Conservation (phyloP, 2,113 vertebrate species). For the Rhizomys pruinosus region DNA sequence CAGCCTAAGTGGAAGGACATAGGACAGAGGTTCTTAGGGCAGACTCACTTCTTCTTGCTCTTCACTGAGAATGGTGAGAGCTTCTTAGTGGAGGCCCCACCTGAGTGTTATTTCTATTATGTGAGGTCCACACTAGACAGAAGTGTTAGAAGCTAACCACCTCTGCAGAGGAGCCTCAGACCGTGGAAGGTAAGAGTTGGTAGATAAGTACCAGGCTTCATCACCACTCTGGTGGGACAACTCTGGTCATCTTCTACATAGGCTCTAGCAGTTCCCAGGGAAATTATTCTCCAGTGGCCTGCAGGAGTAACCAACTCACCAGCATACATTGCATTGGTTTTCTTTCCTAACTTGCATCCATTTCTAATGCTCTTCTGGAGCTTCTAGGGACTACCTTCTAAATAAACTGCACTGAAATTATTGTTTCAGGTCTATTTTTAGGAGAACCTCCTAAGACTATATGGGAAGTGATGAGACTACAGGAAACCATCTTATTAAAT, state of each 20-base stretch:
- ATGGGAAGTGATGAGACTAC: background rate
- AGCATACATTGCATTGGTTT: background rate
- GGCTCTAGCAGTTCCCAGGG: background rate
- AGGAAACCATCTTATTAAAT: background rate
- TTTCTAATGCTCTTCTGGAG: background rate
- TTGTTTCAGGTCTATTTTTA: background rate
- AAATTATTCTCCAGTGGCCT: background rate
- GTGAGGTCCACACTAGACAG: accelerated
- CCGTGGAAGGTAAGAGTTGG: background rate
- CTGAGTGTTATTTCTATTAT: background rate
- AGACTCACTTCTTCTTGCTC: background rate
- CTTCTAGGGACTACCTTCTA: background rate
- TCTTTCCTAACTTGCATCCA: background rate
- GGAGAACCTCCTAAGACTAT: background rate
- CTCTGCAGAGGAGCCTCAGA: background rate
- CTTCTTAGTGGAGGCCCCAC: background rate
- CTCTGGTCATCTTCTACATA: no score
- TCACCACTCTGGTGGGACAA: background rate
- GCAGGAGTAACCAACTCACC: no score
- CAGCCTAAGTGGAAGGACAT: background rate
- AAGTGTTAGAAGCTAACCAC: background rate
- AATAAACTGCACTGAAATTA: background rate
- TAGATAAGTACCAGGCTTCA: background rate
- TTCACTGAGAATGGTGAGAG: no score
- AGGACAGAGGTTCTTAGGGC: background rate